phyloP scores from a whole-genome alignment of 2,113 vertebrate species.

The Dascyllus trimaculatus region DNA sequence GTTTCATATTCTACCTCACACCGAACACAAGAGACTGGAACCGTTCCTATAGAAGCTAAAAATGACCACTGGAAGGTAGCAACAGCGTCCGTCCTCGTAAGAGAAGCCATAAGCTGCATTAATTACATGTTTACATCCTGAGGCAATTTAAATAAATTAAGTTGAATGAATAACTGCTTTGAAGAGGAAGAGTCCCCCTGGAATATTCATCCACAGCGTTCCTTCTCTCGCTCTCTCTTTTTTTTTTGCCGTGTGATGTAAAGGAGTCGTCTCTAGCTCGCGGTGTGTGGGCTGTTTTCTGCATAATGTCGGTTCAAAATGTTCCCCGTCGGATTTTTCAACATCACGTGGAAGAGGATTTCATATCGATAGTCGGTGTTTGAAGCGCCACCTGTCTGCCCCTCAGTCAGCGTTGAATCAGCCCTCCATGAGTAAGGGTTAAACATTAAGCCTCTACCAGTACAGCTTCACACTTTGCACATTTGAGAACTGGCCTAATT shows the following conservation, averaged over 20 bases:
- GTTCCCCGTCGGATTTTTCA: conserved; percentile 20
- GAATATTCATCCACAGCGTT: conserved; percentile 17
- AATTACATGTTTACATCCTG: conserved; percentile 12
- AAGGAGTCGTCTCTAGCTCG: conserved; percentile 14
- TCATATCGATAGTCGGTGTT: conserved; percentile 23
- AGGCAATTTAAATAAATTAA: conserved; percentile 1
- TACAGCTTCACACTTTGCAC: conserved; percentile 41
- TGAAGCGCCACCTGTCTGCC: conserved; percentile 14
- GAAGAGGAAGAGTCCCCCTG: not conserved
- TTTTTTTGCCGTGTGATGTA: conserved; percentile 29
- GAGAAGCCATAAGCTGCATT: not conserved
- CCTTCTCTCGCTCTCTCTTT: too few relatives aligned
- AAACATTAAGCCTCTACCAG: conserved; percentile 31
- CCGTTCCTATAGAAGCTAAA: conserved; percentile 14
- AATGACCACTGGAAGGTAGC: not conserved
- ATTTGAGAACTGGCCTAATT: conserved; percentile 47
- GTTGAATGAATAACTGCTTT: conserved; percentile 25
- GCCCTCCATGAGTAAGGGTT: conserved; percentile 17
- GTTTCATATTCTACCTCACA: conserved; percentile 5
- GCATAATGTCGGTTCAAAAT: conserved; percentile 29
- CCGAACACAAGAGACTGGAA: not conserved
- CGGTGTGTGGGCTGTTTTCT: conserved; percentile 14
- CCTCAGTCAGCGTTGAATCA: conserved; percentile 45
- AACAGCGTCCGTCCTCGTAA: not conserved
- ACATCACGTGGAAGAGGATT: conserved; percentile 19